Evolutionary conservation across 2,888 invertebrate species (phyloP).

Genomic region (Spisula subtruncata): DNA sequence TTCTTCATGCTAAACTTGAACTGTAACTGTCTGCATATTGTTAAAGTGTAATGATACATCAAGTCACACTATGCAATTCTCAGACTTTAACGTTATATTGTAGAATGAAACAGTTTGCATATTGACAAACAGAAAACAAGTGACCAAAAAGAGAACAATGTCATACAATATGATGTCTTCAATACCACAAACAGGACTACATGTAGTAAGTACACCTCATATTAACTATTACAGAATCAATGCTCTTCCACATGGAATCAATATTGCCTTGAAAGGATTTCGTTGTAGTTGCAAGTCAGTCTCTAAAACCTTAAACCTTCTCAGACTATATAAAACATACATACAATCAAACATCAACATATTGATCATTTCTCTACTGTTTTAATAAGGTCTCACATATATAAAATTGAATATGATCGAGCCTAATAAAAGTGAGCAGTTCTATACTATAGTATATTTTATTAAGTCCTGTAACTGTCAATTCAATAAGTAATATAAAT

Average conservation of each 20-base stretch:
- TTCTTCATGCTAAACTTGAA: no score
- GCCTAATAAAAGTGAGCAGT: no score
- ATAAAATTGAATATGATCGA: neutral
- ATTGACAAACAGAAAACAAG: neutral
- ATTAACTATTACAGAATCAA: neutral
- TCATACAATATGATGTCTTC: neutral
- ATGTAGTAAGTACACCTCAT: neutral
- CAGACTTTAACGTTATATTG: neutral
- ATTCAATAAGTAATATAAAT: no score
- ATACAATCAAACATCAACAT: neutral
- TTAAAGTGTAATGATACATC: no score
- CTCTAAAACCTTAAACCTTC: neutral
- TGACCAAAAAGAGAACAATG: no score
- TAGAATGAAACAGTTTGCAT: neutral
- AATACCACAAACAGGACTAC: neutral
- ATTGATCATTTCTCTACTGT: neutral
- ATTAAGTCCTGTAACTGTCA: no score
- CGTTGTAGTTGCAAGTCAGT: neutral
- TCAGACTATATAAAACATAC: neutral
- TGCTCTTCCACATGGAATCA: constrained; percentile 10
- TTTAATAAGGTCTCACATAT: no score
- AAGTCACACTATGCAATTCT: no score
- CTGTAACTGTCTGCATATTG: no score
- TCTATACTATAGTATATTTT: no score
- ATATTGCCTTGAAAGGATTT: constrained; percentile 25